These are phyloP conservation scores for Xestia sexstrigata DNA, from an alignment of 2,888 invertebrate genomes.

Conservation along the genomic window DNA sequence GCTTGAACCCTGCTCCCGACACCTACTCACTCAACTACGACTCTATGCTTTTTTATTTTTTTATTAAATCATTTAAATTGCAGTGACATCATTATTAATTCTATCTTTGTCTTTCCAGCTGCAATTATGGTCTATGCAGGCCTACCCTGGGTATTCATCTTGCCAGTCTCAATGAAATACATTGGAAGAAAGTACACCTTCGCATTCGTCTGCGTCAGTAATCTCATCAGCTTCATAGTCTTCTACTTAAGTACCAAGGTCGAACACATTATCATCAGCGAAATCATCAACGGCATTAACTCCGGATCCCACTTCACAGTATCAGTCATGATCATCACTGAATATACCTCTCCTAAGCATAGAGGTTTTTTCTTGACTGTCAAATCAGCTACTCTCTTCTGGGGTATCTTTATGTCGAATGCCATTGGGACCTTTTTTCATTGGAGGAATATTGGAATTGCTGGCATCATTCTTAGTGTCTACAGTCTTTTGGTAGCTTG, in stretches of 20 bases:
- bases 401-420: slow-evolving; percentile 66
- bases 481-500: slow-evolving; percentile 59
- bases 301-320: slow-evolving; percentile 59
- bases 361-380: slow-evolving; percentile 67
- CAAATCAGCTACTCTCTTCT: slow-evolving; percentile 64
- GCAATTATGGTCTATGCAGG: slow-evolving; percentile 54
- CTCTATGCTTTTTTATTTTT: no score
- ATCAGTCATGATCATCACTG: slow-evolving; percentile 51
- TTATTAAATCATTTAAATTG: neutral
- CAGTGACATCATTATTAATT: neutral
- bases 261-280: slow-evolving; percentile 65
- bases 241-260: slow-evolving; percentile 61
- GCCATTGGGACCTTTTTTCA: slow-evolving; percentile 71
- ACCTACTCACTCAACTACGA: no score
- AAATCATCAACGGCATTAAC: slow-evolving; percentile 61
- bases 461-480: slow-evolving; percentile 58
- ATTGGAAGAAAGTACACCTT: slow-evolving; percentile 57
- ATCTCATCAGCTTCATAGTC: slow-evolving; percentile 51
- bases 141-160: slow-evolving; percentile 53
- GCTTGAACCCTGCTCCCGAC: no score
- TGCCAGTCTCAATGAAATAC: slow-evolving; percentile 46
- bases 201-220: slow-evolving; percentile 41
- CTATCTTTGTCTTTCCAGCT: slow-evolving; percentile 50
- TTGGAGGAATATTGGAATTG: slow-evolving; percentile 70
- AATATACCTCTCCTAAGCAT: slow-evolving; percentile 48